These are phyloP conservation scores for Notocelia uddmanniana DNA, from an alignment of 2,888 invertebrate species.

Conservation along the genomic window DNA sequence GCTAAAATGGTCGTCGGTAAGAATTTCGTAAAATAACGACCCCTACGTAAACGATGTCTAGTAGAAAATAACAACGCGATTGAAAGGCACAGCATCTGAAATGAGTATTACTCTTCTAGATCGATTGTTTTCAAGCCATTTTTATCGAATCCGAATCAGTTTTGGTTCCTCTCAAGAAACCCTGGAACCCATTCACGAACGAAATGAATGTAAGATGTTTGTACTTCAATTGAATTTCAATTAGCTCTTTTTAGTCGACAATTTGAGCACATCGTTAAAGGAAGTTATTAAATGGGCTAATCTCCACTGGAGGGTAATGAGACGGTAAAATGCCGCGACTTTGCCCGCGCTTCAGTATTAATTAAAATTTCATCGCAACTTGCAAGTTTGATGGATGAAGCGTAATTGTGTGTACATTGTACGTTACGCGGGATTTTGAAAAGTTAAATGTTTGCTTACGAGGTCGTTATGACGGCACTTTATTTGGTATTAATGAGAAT, in stretches of 20 bases:
- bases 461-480: constrained; percentile 27
- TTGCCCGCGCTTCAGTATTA: constrained; percentile 47
- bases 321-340: constrained; percentile 43
- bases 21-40: too few relatives aligned
- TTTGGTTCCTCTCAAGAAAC: too few relatives aligned
- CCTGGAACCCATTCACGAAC: too few relatives aligned
- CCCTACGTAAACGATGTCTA: too few relatives aligned
- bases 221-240: constrained; percentile 12
- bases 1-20: too few relatives aligned
- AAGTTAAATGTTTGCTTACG: constrained; percentile 24
- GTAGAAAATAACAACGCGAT: too few relatives aligned
- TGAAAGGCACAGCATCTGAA: too few relatives aligned
- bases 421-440: constrained; percentile 33
- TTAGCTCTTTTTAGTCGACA: constrained; percentile 4
- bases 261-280: constrained; percentile 10
- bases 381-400: constrained; percentile 45
- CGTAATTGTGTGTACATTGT: constrained; percentile 45
- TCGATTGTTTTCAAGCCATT: too few relatives aligned
- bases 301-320: constrained; percentile 36
- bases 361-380: constrained; percentile 49
- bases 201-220: constrained; percentile 6
- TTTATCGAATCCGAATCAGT: too few relatives aligned
- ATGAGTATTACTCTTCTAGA: too few relatives aligned
- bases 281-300: constrained; percentile 32
- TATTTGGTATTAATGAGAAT: constrained; percentile 15